Percentiles rank a stretch among this genome's conserved stretches.
Conservation (phyloP, 92 coral and sea anemone species). For the Palythoa grandis region DNA sequence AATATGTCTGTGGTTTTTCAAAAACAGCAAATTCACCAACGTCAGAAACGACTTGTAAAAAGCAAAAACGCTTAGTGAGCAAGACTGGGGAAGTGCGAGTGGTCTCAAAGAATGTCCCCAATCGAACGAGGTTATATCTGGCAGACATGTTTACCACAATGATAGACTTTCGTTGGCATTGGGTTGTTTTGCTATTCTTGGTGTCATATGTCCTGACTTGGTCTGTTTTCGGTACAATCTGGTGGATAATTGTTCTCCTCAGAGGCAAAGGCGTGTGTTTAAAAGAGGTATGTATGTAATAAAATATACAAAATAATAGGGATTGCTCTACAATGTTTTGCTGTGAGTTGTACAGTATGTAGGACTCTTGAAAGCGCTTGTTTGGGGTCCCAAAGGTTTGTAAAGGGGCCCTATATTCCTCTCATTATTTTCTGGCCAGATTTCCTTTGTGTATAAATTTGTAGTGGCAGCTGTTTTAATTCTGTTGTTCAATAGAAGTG, state of each 20-base stretch:
- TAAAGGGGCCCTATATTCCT: too few relatives aligned
- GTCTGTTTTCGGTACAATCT: constrained; percentile 78
- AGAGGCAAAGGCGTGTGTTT: constrained; percentile 85
- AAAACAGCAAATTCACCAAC: not conserved
- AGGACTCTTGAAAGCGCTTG: too few relatives aligned
- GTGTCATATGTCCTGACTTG: constrained; percentile 84
- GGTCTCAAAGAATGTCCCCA: constrained; percentile 70
- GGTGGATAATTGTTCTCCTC: constrained; percentile 81
- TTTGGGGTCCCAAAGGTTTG: too few relatives aligned
- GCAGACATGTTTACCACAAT: constrained; percentile 88
- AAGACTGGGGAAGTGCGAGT: constrained; percentile 77
- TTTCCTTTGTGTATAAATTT: too few relatives aligned
- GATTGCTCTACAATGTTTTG: not conserved
- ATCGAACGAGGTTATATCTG: constrained; percentile 72
- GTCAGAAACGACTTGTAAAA: not conserved
- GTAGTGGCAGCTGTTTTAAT: too few relatives aligned
- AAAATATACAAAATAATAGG: not conserved
- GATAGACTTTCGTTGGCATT: constrained; percentile 84
- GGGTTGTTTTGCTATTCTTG: constrained; percentile 78
- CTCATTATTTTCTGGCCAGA: too few relatives aligned
- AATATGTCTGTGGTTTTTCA: constrained; percentile 3
- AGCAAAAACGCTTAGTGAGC: constrained; percentile 68
- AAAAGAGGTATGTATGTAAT: constrained; percentile 64
- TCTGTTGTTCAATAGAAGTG: too few relatives aligned
- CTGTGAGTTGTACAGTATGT: not conserved